Percentiles rank a stretch among this genome's conserved stretches.
These are phyloP conservation scores for Euclidia mi DNA, from an alignment of 2,888 invertebrate genomes.

Conservation along the genomic window DNA sequence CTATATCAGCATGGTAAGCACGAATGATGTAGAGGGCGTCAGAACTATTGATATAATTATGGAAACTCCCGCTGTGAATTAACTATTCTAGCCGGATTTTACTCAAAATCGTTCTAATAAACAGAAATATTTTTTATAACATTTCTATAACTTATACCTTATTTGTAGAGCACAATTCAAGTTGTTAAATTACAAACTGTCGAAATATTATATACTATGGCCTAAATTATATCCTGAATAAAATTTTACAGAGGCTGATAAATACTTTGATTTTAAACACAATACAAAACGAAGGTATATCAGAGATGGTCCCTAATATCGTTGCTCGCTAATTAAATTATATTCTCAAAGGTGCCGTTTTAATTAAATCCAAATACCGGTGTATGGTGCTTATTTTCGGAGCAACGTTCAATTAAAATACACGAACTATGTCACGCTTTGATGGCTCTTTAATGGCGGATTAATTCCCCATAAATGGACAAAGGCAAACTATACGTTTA, in stretches of 20 bases:
- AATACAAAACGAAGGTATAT: constrained; percentile 38
- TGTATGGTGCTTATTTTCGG: constrained; percentile 47
- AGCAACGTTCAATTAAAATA: constrained; percentile 30
- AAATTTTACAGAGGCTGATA: constrained; percentile 4
- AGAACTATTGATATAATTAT: too few species aligned
- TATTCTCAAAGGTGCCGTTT: constrained; percentile 65
- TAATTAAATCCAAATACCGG: constrained; percentile 67
- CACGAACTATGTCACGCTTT: constrained; percentile 16
- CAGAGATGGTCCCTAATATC: constrained; percentile 45
- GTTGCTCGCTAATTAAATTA: constrained; percentile 66
- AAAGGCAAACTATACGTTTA: constrained; percentile 14
- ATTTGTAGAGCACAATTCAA: too few species aligned
- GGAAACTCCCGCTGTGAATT: too few species aligned
- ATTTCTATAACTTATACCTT: too few species aligned
- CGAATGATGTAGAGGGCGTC: too few species aligned
- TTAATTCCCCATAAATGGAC: constrained; percentile 22
- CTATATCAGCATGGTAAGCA: too few species aligned
- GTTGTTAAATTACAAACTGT: too few species aligned
- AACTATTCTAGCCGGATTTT: too few species aligned
- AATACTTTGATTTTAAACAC: constrained; percentile 15
- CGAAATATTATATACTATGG: background rate
- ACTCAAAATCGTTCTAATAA: too few species aligned
- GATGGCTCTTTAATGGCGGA: constrained; percentile 13
- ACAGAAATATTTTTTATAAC: too few species aligned
- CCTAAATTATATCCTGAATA: background rate